Conservation (phyloP, 2,888 invertebrate species). For the Brachyptera putata region DNA sequence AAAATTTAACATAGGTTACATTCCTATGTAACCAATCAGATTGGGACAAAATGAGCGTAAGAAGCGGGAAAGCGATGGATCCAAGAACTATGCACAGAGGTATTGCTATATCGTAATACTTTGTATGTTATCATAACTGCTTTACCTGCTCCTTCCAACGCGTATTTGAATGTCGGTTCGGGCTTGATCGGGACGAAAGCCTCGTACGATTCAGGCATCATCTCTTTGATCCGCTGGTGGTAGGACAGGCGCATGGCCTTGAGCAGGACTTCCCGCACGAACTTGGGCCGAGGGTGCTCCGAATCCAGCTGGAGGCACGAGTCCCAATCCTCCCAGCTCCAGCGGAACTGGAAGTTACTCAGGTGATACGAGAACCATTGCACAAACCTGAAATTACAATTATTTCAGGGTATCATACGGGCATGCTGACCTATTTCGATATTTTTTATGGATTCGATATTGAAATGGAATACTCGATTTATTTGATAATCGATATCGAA, state of each 20-base stretch:
- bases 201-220: conserved; percentile 83
- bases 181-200: conserved; percentile 81
- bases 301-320: conserved; percentile 75
- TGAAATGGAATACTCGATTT: no score
- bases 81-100: no score
- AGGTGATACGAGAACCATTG: conserved; percentile 98
- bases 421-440: no score
- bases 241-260: conserved; percentile 91
- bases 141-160: conserved; percentile 84
- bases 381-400: conserved; percentile 66
- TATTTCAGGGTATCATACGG: no score
- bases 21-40: no score
- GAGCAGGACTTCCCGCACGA: conserved; percentile 85
- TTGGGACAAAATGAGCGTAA: no score
- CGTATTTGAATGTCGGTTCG: conserved; percentile 85
- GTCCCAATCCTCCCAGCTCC: conserved; percentile 99
- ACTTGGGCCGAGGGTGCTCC: conserved; percentile 91
- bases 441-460: no score
- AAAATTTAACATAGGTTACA: no score
- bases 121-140: neutral
- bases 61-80: no score
- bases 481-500: no score
- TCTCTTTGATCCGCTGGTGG: conserved; percentile 87
- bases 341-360: conserved; percentile 98
- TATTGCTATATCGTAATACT: neutral